These are phyloP conservation scores for Balearica regulorum DNA, from an alignment of 2,797 vertebrate species.

Conservation along the genomic window DNA sequence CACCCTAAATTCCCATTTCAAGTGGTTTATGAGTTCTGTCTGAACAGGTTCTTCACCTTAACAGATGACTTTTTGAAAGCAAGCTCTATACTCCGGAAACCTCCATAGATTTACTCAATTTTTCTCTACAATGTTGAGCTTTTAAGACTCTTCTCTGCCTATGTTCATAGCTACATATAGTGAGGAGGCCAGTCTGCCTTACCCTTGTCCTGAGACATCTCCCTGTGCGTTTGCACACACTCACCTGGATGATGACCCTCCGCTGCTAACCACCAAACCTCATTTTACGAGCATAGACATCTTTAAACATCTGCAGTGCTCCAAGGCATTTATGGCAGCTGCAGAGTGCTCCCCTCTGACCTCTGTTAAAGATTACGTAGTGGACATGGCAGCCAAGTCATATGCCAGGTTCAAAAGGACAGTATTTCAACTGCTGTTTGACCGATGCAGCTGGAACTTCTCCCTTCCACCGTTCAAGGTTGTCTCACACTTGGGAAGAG, in stretches of 20 bases:
- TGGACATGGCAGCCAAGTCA: neutral
- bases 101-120: neutral
- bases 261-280: neutral
- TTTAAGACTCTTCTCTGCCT: neutral
- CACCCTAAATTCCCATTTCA: neutral
- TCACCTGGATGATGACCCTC: neutral
- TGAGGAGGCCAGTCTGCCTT: neutral
- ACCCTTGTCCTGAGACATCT: neutral
- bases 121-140: neutral
- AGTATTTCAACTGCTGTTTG: neutral
- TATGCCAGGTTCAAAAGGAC: neutral
- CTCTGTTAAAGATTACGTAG: neutral
- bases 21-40: neutral
- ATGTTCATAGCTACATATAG: rapidly evolving
- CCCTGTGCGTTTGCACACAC: neutral
- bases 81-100: neutral
- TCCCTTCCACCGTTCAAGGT: neutral
- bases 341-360: neutral
- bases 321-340: neutral
- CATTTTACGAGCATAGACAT: neutral
- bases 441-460: neutral
- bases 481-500: neutral
- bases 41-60: neutral
- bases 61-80: neutral
- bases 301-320: neutral